Percentiles rank a stretch among this genome's conserved stretches.
These are phyloP conservation scores for Eilema depressum DNA, from an alignment of 2,888 invertebrate genomes.

Conservation along the genomic window DNA sequence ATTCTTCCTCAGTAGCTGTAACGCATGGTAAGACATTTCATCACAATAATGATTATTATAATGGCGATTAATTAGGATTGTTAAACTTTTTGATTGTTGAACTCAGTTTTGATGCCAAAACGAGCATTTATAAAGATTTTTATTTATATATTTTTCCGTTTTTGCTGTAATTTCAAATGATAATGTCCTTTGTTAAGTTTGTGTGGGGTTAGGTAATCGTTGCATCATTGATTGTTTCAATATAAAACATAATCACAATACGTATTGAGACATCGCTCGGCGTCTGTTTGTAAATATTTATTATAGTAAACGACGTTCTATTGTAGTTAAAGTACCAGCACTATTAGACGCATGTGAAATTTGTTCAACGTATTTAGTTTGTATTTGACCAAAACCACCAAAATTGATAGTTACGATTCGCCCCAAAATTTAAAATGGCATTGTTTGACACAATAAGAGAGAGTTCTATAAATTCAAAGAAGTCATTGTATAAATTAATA, in stretches of 20 bases:
- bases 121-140: constrained; percentile 4
- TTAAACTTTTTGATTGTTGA: constrained; percentile 5
- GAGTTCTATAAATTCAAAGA: background rate
- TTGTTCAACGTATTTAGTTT: background rate
- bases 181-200: constrained; percentile 49
- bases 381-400: background rate
- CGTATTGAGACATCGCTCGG: constrained; percentile 54
- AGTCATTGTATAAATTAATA: too few species aligned
- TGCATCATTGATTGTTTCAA: constrained; percentile 71
- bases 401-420: background rate
- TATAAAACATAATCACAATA: constrained; percentile 67
- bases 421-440: background rate
- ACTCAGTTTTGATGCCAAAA: constrained; percentile 15
- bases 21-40: background rate
- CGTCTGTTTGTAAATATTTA: constrained; percentile 68
- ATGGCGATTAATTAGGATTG: background rate
- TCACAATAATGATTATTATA: background rate
- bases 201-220: constrained; percentile 66
- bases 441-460: background rate
- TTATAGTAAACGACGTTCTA: constrained; percentile 43
- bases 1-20: background rate
- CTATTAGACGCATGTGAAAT: background rate
- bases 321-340: constrained; percentile 46
- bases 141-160: constrained; percentile 13
- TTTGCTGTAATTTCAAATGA: constrained; percentile 24